Base-by-base conservation (phyloP, 2,797 vertebrate genomes). In the Melanotaenia trifasciata region DNA sequence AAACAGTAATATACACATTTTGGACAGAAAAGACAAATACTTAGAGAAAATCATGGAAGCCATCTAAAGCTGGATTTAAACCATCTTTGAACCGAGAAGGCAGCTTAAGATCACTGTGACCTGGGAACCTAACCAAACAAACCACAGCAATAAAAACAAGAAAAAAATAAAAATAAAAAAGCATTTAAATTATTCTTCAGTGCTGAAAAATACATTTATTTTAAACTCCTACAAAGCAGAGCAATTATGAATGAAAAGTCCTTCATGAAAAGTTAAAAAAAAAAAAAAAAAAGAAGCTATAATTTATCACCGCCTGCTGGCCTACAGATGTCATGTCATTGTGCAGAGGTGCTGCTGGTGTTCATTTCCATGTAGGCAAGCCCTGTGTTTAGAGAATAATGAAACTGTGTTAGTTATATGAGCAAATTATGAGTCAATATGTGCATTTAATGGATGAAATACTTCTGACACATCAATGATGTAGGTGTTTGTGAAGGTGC, bases 311-410 rank as follows among this genome's bases (percentile, higher is more conserved):
- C 10, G 28, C 14, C 14, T 33, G 20, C 20, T 24, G 11, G 35
- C 18, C 32, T 36, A 10, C 14, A 22, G 16, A 26, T 2, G 1
- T 12, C 45, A 14, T 40, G 12, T 88, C 74, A 74, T 2, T 1
- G 68, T 10, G 60, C 58, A 0, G 67, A 81, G 58, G 58, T 35
- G 67, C 64, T 30, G 67, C 64, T 32, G 53, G 30, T 60, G n/a
- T 43, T 89, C 60, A 84, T 84, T 57, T 92, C 89, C 89, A 93
- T 87, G 80, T 93, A 93, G 54, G 58, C 16, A 12, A 64, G 57
- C 14, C 84, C 88, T 91, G 77, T 64, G 60, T 61, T 76, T 7
- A 20, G 59, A 88, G 20, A 86, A 9, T 50, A 64, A 3, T 2
- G 45, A 58, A 67, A 70, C n/a, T 40, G 24, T 64, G 72, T 88